Conservation (phyloP, 2,888 invertebrate species). For the Timema cristinae region DNA sequence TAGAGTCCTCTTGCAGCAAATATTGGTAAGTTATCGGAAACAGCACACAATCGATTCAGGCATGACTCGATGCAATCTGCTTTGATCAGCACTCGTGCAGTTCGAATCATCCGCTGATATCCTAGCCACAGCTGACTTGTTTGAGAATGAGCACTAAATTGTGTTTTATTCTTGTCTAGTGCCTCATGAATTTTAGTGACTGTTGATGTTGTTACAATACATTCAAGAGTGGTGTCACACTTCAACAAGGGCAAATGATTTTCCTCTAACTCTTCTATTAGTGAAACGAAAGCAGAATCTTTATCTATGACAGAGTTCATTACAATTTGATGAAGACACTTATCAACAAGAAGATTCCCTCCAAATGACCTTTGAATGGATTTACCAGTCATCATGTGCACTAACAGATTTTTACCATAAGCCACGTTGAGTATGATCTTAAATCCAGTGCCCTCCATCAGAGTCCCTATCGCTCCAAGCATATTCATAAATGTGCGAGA, state of each 20-base stretch:
- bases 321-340: neutral
- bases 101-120: neutral
- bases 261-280: neutral
- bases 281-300: neutral
- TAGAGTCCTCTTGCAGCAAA: neutral
- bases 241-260: neutral
- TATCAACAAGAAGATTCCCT: neutral
- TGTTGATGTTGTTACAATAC: neutral
- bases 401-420: neutral
- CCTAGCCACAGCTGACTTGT: neutral
- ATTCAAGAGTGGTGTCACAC: neutral
- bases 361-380: neutral
- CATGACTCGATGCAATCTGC: neutral
- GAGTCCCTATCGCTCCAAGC: no score
- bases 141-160: neutral
- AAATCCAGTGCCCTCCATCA: neutral
- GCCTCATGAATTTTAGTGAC: neutral
- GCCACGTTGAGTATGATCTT: neutral
- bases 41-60: neutral
- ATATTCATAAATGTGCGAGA: no score
- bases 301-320: neutral
- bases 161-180: constrained; percentile 1
- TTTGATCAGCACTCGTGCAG: neutral
- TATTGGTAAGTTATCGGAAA: constrained; percentile 2
- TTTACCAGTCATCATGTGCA: constrained; percentile 1